Evolutionary conservation across 2,888 invertebrate genomes (phyloP).

Genomic region (Drosophila subquinaria): DNA sequence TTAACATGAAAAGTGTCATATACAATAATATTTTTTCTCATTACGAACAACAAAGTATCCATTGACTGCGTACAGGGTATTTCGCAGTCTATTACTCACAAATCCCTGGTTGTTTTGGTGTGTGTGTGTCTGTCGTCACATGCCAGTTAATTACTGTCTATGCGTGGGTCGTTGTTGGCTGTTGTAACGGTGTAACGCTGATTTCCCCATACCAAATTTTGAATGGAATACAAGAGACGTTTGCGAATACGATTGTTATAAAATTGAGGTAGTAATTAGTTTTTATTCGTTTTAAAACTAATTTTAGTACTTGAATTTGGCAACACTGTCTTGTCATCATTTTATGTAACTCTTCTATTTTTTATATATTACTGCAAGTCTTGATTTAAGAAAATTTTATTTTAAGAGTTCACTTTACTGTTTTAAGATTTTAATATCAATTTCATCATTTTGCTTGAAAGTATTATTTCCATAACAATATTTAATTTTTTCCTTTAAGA

Average conservation of each 20-base stretch:
- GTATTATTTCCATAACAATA: too few relatives aligned
- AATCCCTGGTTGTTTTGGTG: not conserved
- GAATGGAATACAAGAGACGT: slow-evolving; percentile 29
- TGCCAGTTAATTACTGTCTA: slow-evolving; percentile 64
- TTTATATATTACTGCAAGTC: not conserved
- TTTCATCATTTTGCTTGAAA: too few relatives aligned
- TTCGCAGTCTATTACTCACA: not conserved
- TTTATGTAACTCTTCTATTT: not conserved
- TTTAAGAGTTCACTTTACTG: too few relatives aligned
- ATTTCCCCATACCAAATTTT: slow-evolving; percentile 58
- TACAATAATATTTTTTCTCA: not conserved
- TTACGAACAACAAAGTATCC: not conserved
- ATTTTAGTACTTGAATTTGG: slow-evolving; percentile 2
- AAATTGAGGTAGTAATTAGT: slow-evolving; percentile 15
- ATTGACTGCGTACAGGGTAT: not conserved
- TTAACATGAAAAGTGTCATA: too few relatives aligned
- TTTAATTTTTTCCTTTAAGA: too few relatives aligned
- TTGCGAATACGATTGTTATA: slow-evolving; percentile 51
- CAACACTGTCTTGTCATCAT: not conserved
- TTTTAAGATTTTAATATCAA: too few relatives aligned
- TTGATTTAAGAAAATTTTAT: not conserved
- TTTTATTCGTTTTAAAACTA: slow-evolving; percentile 2
- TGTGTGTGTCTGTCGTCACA: slow-evolving; percentile 35
- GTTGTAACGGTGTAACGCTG: slow-evolving; percentile 53
- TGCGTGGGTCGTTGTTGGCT: slow-evolving; percentile 64